Percentiles rank a stretch among this genome's conserved stretches.
These are phyloP conservation scores for Mystacornis crossleyi DNA, from an alignment of 2,113 vertebrate species.

Conservation along the genomic window DNA sequence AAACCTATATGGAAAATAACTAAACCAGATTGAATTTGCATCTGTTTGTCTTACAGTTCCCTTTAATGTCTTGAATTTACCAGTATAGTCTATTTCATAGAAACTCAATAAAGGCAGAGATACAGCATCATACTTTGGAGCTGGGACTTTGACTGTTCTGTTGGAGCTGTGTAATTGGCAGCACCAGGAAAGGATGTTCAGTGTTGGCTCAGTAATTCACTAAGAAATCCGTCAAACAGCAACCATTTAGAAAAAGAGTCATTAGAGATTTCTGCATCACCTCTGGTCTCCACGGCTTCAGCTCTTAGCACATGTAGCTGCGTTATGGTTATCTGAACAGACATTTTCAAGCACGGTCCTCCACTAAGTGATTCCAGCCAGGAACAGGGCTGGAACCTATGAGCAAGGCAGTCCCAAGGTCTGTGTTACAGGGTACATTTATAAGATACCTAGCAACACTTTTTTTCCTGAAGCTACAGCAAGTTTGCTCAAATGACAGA, in stretches of 20 bases:
- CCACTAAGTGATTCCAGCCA: neutral
- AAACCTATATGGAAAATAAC: neutral
- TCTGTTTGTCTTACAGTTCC: neutral
- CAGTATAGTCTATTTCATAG: neutral
- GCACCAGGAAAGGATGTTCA: neutral
- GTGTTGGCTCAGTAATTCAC: neutral
- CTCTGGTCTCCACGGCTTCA: neutral
- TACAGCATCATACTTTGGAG: neutral
- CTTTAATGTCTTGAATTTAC: neutral
- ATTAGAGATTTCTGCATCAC: neutral
- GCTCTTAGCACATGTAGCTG: neutral
- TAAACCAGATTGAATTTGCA: neutral
- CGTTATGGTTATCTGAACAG: fast-evolving
- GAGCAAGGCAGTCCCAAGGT: neutral
- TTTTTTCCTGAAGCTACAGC: neutral
- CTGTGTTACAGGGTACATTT: fast-evolving
- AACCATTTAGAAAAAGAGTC: neutral
- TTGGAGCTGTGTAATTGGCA: neutral
- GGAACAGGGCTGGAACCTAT: neutral
- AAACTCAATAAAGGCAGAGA: neutral
- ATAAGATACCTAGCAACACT: neutral
- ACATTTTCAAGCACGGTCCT: neutral
- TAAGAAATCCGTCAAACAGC: neutral
- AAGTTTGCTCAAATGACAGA: neutral
- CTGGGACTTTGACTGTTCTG: neutral